Percentiles rank a stretch among this genome's conserved stretches.
These are phyloP conservation scores for Podotricha telesiphe DNA, from an alignment of 2,888 invertebrate species.

Conservation along the genomic window DNA sequence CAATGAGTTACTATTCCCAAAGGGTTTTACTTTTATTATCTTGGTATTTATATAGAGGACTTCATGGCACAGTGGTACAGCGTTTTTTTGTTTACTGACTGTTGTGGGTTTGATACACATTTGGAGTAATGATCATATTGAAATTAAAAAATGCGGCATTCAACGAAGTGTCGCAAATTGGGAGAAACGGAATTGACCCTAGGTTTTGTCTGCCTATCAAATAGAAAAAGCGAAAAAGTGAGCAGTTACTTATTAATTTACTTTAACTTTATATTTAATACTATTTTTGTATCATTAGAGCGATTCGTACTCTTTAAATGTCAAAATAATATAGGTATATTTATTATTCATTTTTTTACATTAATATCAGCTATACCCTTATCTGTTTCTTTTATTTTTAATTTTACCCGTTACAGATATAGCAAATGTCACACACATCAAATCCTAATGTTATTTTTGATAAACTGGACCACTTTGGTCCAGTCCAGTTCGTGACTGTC, in stretches of 20 bases:
- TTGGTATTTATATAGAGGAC: background rate
- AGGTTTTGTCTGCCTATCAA: no score
- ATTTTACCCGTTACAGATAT: constrained; percentile 32
- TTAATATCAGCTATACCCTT: background rate
- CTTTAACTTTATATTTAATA: no score
- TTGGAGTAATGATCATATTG: background rate
- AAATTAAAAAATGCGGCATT: no score
- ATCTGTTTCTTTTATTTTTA: background rate
- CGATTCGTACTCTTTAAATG: no score
- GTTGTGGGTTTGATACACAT: background rate
- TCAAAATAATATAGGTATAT: no score
- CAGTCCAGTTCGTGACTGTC: constrained; percentile 73
- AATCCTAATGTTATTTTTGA: constrained; percentile 54
- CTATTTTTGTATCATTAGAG: no score
- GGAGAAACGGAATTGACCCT: no score
- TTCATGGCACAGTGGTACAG: background rate
- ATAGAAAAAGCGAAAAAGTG: no score
- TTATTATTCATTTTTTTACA: background rate
- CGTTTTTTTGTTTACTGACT: no score
- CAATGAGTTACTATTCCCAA: constrained; percentile 62
- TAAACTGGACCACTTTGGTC: constrained; percentile 60
- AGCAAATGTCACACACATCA: constrained; percentile 43
- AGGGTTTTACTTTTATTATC: constrained; percentile 53
- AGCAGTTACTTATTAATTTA: no score
- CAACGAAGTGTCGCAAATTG: no score